These are phyloP conservation scores for Bos taurus DNA, from an alignment of 2,113 vertebrate species.

Conservation along the genomic window DNA sequence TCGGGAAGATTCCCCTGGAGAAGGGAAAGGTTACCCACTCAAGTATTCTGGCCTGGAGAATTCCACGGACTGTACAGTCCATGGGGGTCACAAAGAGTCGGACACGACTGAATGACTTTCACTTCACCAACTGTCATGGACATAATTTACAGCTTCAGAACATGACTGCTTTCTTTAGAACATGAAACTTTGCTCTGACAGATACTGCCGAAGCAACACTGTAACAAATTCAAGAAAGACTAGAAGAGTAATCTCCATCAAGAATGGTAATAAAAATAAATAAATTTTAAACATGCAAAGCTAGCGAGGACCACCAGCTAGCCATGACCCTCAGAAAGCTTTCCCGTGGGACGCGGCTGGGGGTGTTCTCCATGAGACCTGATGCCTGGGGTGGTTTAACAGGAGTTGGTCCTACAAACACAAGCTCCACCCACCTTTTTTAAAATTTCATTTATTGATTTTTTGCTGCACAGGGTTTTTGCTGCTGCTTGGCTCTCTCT, in stretches of 20 bases:
- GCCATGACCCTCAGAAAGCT: rapidly evolving
- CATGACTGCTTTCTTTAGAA: not conserved
- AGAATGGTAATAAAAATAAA: not conserved
- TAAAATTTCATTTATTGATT: not conserved
- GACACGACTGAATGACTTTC: not conserved
- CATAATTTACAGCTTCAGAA: not conserved
- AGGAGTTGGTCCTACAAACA: rapidly evolving
- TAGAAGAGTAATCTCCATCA: not conserved
- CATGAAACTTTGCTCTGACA: not conserved
- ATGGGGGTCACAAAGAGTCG: not conserved
- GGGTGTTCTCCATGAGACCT: not conserved
- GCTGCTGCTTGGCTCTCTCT: not conserved
- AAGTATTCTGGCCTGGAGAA: not conserved
- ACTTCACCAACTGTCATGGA: rapidly evolving
- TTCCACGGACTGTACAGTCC: not conserved
- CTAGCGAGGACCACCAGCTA: not conserved
- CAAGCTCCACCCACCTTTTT: rapidly evolving
- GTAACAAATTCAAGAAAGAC: not conserved
- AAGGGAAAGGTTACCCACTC: not conserved
- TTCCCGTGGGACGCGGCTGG: rapidly evolving
- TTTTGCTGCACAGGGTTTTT: not conserved
- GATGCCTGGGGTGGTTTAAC: rapidly evolving
- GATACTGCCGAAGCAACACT: not conserved
- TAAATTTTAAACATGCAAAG: rapidly evolving
- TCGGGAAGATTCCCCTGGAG: not conserved